Evolutionary conservation across 92 coral and sea anemone species (phyloP), one percentile per base, ranked within the genome.

Genomic region (Palythoa grandis): DNA sequence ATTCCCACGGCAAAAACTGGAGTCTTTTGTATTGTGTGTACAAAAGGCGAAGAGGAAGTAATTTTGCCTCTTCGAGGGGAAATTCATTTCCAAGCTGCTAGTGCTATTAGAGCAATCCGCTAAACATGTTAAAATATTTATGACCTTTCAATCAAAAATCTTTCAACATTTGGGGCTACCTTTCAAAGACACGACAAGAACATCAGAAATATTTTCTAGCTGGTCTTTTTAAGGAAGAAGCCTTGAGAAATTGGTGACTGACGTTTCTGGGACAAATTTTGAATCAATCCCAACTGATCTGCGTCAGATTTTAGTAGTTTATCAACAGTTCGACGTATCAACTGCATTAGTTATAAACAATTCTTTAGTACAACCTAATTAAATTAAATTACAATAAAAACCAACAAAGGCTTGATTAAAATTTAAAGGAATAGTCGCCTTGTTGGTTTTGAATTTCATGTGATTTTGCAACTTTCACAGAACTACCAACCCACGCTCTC

Each of bases 111-210:
- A 80, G 85, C 74, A 80, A 68, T 65, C 85, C 85, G 85, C 85
- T 80, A 80, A 80, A 80, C 85, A 80, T 66, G 40, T 52, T 80
- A 80, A 80, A 80, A 80, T 80, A 80, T 80, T 80, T 80, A 80
- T 80, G 24, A 47, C 60, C 48, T 22, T 37, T 65, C 85, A 67
- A 80, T 20, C 38, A 52, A 65, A 78, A 80, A 66, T 80, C 63
- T 80, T 52, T 14, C 74, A 20, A 17, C 39, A 22, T 68, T 43
- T 67, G 52, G 43, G 43, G 22, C 39, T 80, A 48, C 17, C 40
- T 52, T 66, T 65, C 74, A 80, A 70, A 66, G 20, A 47, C 74
- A 80, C 58, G 11, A 19, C 13, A 22, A 80, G 5, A 65, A 66
- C 22, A 22, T 8, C 40, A 14, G 11, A 43, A 66, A 12, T 80